Percentiles rank a stretch among this genome's conserved stretches.
Conservation (phyloP, 2,113 vertebrate species). For the Saguinus midas region DNA sequence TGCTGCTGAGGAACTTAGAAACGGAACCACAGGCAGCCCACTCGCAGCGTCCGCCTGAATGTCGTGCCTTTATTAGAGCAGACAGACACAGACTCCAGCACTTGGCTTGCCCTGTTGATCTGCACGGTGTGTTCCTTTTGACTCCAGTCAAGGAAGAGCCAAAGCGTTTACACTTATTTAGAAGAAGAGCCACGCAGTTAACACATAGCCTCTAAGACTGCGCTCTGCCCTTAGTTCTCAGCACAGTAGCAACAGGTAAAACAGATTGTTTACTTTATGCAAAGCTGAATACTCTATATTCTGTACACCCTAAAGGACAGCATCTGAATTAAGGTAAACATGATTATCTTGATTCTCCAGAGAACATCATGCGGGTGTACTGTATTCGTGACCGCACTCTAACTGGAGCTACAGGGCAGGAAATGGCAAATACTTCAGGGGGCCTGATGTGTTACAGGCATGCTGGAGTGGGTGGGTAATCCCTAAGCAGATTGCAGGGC, state of each 20-base stretch:
- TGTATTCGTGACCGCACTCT: not conserved
- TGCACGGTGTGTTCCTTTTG: not conserved
- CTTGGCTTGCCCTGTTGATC: not conserved
- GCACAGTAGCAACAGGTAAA: not conserved
- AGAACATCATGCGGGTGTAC: not conserved
- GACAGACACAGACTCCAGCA: not conserved
- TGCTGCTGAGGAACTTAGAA: not conserved
- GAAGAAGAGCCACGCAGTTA: not conserved
- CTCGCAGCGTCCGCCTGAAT: not conserved
- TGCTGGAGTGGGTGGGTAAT: not conserved
- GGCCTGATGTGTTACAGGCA: not conserved
- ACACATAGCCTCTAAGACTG: not conserved
- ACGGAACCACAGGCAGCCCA: not conserved
- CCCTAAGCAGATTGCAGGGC: not conserved
- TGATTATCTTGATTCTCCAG: not conserved
- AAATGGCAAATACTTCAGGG: not conserved
- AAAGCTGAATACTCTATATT: too few relatives aligned
- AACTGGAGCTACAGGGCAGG: not conserved
- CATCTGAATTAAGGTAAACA: too few relatives aligned
- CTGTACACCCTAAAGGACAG: too few relatives aligned
- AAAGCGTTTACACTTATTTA: not conserved
- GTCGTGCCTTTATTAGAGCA: not conserved
- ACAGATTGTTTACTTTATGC: too few relatives aligned
- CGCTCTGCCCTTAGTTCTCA: not conserved
- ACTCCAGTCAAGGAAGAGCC: not conserved